These are phyloP conservation scores for Malaclemys terrapin DNA, from an alignment of 2,113 vertebrate species.

Conservation along the genomic window DNA sequence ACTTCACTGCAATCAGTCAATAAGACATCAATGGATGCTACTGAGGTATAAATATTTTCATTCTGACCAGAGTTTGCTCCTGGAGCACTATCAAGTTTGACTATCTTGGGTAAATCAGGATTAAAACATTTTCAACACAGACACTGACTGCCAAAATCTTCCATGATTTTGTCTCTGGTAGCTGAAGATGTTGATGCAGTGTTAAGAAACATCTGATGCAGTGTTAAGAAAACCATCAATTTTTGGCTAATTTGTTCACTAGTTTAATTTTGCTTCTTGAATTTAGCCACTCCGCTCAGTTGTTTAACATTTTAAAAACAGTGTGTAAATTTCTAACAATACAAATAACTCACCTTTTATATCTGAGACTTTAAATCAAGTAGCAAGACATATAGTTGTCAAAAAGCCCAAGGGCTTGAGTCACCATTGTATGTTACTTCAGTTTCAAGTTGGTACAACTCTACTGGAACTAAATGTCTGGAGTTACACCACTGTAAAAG, in stretches of 20 bases:
- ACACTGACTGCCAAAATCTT: not conserved
- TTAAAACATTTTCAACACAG: not conserved
- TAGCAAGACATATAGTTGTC: not conserved
- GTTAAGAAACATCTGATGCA: not conserved
- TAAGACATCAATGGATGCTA: not conserved
- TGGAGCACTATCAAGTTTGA: not conserved
- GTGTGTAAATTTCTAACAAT: not conserved
- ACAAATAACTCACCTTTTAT: not conserved
- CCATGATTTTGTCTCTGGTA: not conserved
- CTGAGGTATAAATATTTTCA: not conserved
- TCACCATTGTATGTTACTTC: not conserved
- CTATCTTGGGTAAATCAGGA: not conserved
- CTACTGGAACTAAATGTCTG: not conserved
- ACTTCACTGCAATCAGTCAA: not conserved
- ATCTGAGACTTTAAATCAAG: not conserved
- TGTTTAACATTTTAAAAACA: not conserved
- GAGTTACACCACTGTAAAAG: not conserved
- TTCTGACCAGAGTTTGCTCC: not conserved
- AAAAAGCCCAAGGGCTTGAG: not conserved
- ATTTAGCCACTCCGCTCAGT: not conserved
- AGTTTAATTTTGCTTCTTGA: not conserved
- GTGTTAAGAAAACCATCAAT: not conserved
- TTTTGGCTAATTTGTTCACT: not conserved
- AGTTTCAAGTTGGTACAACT: not conserved
- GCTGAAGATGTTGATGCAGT: not conserved